Percentiles rank a stretch among this genome's conserved stretches.
These are phyloP conservation scores for Brachionus plicatilis DNA, from an alignment of 1,140 invertebrate genomes.

Conservation along the genomic window DNA sequence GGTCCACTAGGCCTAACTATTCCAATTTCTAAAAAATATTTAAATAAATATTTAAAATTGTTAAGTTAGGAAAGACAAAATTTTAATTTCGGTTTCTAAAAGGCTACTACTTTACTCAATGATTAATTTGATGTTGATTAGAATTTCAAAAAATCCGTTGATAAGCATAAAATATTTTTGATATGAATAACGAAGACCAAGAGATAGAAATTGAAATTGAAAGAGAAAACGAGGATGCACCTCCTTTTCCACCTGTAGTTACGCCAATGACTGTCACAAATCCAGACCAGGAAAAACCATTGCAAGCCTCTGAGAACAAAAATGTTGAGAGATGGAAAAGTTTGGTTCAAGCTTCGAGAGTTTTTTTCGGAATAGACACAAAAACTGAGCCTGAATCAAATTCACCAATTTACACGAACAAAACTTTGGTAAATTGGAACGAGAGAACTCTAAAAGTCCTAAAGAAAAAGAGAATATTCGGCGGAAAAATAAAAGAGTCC, in stretches of 20 bases:
- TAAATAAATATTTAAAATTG: not conserved
- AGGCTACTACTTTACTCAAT: not conserved
- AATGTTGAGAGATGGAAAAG: not conserved
- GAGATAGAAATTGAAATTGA: slow-evolving; percentile 11
- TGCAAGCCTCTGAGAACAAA: not conserved
- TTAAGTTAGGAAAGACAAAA: not conserved
- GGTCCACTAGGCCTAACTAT: no score
- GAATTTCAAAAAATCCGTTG: not conserved
- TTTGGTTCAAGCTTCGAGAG: not conserved
- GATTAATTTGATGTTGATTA: not conserved
- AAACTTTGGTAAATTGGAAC: slow-evolving; percentile 27
- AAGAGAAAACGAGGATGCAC: not conserved
- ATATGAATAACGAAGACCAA: not conserved
- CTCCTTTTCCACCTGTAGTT: not conserved
- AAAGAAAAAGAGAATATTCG: slow-evolving; percentile 7
- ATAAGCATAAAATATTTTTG: not conserved
- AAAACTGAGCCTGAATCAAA: not conserved
- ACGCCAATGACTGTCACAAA: not conserved
- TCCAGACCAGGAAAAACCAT: not conserved
- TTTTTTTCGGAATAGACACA: not conserved
- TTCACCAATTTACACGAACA: not conserved
- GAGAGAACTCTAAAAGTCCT: slow-evolving; percentile 11
- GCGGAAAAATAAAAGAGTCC: not conserved
- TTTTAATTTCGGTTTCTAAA: not conserved
- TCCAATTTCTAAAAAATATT: no score